Evolutionary conservation across 1,140 invertebrate species (phyloP).

Genomic region (Patella vulgata): DNA sequence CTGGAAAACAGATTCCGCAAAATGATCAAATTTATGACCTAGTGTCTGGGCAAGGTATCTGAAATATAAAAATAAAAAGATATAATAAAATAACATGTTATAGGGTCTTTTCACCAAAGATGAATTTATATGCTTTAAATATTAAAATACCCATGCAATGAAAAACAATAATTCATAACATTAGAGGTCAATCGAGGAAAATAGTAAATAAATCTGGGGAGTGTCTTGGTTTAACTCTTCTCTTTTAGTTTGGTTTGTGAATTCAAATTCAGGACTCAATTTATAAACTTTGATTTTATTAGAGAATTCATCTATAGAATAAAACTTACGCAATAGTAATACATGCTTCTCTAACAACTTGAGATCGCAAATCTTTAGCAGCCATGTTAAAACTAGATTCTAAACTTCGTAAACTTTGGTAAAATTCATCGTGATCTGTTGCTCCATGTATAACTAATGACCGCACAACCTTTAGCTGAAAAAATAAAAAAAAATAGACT

Average conservation of each 20-base stretch:
- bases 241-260: too few species aligned
- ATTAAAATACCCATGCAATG: too few species aligned
- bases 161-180: too few species aligned
- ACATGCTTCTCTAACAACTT: conserved; percentile 94
- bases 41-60: conserved; percentile 85
- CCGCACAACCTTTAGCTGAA: conserved; percentile 85
- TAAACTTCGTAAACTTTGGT: conserved; percentile 79
- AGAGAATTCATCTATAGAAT: too few species aligned
- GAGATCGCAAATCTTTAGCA: conserved; percentile 88
- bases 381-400: conserved; percentile 84
- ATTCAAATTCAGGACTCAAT: too few species aligned
- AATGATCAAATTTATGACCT: conserved; percentile 84
- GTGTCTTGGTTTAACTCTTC: too few species aligned
- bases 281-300: too few species aligned
- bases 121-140: too few species aligned
- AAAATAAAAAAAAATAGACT: conserved; percentile 12
- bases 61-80: neutral
- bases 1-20: conserved; percentile 83
- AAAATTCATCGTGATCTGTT: conserved; percentile 85
- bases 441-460: conserved; percentile 81
- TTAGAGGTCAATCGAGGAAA: too few species aligned
- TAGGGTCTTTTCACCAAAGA: too few species aligned
- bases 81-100: too few species aligned
- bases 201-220: too few species aligned
- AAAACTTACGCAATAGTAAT: conserved; percentile 83